These are phyloP conservation scores for Simalia tracyae DNA, from an alignment of 2,797 vertebrate genomes.

Conservation along the genomic window DNA sequence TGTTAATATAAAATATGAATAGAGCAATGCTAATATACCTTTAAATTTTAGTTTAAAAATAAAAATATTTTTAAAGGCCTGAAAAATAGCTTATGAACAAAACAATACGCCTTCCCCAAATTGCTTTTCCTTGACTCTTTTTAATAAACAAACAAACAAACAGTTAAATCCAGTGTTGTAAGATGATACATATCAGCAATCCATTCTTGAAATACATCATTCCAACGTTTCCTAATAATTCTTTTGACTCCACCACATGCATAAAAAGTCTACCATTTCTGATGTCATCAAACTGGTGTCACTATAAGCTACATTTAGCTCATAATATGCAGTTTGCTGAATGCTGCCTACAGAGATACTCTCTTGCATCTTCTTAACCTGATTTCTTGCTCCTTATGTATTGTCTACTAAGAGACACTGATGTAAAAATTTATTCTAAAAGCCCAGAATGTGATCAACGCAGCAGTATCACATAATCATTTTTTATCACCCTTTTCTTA, in stretches of 20 bases:
- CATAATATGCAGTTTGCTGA: background rate
- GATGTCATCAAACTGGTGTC: background rate
- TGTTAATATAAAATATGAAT: background rate
- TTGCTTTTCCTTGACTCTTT: background rate
- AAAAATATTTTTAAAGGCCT: background rate
- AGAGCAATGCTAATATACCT: background rate
- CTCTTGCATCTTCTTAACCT: background rate
- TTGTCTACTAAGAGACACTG: background rate
- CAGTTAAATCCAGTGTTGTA: background rate
- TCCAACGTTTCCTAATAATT: background rate
- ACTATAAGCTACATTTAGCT: background rate
- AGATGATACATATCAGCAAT: background rate
- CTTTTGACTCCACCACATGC: background rate
- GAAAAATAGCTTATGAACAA: background rate
- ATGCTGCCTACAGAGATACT: background rate
- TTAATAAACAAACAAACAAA: background rate
- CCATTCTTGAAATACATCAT: background rate
- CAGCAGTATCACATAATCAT: background rate
- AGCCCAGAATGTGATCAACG: background rate
- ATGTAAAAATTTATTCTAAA: background rate
- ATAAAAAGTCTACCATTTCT: background rate
- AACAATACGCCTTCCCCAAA: background rate
- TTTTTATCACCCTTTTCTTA: background rate
- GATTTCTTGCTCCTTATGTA: background rate
- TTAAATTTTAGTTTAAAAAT: background rate